These are phyloP conservation scores for Enchytraeus crypticus DNA, from an alignment of 2,888 invertebrate genomes.

Conservation along the genomic window DNA sequence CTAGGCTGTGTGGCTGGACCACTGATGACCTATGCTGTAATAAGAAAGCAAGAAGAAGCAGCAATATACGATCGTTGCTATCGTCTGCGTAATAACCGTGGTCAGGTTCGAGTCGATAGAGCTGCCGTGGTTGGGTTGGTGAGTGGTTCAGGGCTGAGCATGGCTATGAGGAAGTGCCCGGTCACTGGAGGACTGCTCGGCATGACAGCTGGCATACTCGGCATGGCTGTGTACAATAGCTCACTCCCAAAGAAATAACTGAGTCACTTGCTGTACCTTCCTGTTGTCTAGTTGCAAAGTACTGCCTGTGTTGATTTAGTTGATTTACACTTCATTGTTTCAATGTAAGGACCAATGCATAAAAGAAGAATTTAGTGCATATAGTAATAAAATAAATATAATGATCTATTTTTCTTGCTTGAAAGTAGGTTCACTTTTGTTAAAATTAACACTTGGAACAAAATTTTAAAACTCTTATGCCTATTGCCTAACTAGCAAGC, in stretches of 20 bases:
- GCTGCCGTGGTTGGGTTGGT: conserved; percentile 16
- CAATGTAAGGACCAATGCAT: no score
- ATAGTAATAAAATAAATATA: no score
- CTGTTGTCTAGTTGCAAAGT: no score
- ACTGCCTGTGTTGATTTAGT: no score
- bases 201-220: conserved; percentile 19
- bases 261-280: no score
- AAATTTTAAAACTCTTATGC: no score
- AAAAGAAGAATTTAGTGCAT: no score
- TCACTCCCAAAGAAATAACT: neutral
- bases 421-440: no score
- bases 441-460: no score
- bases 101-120: conserved; percentile 26
- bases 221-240: conserved; percentile 16
- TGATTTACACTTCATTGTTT: no score
- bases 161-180: conserved; percentile 5
- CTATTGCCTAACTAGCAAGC: no score
- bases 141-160: conserved; percentile 13
- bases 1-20: conserved; percentile 24
- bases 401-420: no score
- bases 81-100: conserved; percentile 25
- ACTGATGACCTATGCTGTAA: conserved; percentile 11
- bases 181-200: conserved; percentile 19
- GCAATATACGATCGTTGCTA: conserved; percentile 25
- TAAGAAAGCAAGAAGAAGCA: conserved; percentile 4